These are phyloP conservation scores for Littorina saxatilis DNA, from an alignment of 1,140 invertebrate genomes.

Conservation along the genomic window DNA sequence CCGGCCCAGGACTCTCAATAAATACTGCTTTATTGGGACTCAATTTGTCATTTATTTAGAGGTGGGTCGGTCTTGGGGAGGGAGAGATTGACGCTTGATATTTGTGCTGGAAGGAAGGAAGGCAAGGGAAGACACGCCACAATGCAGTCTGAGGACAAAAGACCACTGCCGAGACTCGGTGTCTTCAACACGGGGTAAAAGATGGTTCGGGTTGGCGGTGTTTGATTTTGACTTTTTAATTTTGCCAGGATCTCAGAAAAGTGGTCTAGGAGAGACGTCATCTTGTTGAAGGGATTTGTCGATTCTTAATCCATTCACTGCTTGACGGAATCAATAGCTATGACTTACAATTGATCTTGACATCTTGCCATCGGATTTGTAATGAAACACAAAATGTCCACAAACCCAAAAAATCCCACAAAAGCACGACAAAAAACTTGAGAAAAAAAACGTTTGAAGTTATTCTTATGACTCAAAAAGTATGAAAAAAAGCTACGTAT, in stretches of 20 bases:
- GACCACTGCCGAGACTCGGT: no score
- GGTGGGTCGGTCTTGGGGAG: neutral
- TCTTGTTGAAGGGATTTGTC: neutral
- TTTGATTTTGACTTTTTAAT: neutral
- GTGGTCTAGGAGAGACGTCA: neutral
- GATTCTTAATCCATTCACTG: no score
- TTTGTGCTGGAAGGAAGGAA: constrained; percentile 7
- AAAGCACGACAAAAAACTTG: no score
- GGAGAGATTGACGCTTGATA: neutral
- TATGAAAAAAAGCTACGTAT: no score
- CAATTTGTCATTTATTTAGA: constrained; percentile 32
- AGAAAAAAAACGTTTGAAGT: no score
- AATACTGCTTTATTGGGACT: constrained; percentile 27
- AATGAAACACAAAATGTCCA: no score
- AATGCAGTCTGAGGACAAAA: neutral
- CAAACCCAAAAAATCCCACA: no score
- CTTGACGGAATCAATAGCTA: no score
- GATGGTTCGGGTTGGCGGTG: no score
- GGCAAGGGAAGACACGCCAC: neutral
- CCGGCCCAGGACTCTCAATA: constrained; percentile 3
- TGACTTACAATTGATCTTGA: no score
- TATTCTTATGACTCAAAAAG: no score
- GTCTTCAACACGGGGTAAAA: neutral
- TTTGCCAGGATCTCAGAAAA: neutral
- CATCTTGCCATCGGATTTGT: no score